phyloP scores from a whole-genome alignment of 2,888 invertebrate genomes.

The Ectemnius lituratus region DNA sequence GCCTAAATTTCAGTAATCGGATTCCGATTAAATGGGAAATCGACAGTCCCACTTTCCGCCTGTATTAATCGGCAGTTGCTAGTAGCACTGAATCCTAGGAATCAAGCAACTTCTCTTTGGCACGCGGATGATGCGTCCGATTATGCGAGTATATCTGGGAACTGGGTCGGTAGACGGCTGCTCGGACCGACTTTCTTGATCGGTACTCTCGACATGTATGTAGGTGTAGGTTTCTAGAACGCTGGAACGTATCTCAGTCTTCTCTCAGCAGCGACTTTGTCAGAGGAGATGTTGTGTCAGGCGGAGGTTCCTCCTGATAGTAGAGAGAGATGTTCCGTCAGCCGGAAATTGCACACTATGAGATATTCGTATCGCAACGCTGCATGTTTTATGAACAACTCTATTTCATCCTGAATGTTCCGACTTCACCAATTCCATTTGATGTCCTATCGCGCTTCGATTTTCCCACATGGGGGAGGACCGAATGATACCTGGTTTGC shows the following conservation, averaged over 20 bases:
- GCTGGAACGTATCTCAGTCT: conserved; percentile 3
- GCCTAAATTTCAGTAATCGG: too few relatives aligned
- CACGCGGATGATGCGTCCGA: conserved; percentile 35
- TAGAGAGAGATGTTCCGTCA: neutral
- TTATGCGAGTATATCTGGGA: conserved; percentile 47
- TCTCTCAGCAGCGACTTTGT: neutral
- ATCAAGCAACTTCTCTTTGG: conserved; percentile 1
- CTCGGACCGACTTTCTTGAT: conserved; percentile 58
- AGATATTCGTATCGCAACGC: neutral
- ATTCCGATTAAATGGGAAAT: too few relatives aligned
- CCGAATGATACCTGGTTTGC: neutral
- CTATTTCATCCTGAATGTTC: too few relatives aligned
- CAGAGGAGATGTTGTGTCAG: neutral
- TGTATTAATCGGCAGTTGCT: too few relatives aligned
- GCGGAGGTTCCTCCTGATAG: neutral
- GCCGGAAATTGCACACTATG: conserved; percentile 22
- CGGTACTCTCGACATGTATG: conserved; percentile 39
- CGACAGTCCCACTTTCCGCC: too few relatives aligned
- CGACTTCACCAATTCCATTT: too few relatives aligned
- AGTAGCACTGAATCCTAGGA: neutral
- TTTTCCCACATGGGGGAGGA: too few relatives aligned
- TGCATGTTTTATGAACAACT: too few relatives aligned
- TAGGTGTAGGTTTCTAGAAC: conserved; percentile 64
- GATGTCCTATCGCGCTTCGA: too few relatives aligned
- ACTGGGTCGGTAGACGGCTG: conserved; percentile 60